phyloP scores from a whole-genome alignment of 2,113 vertebrate species.

The Lutjanus erythropterus region DNA sequence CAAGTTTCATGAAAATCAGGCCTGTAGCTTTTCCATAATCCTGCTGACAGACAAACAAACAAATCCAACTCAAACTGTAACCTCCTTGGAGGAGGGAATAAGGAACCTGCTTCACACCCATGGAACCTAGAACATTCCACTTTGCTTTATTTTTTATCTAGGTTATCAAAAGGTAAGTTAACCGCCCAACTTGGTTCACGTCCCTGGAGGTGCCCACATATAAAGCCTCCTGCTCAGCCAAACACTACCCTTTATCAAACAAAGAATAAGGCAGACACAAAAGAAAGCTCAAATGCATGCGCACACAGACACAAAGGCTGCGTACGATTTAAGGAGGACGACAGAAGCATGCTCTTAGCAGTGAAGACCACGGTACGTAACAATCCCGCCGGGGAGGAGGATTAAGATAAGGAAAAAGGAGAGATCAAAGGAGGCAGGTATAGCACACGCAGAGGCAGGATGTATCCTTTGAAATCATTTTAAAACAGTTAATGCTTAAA shows the following conservation, averaged over 20 bases:
- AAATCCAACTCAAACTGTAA: too few relatives aligned
- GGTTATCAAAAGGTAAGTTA: background rate
- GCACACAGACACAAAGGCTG: conserved; percentile 14
- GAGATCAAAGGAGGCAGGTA: conserved; percentile 35
- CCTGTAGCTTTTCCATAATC: too few relatives aligned
- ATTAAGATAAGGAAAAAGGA: conserved; percentile 31
- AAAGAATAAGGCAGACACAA: conserved; percentile 23
- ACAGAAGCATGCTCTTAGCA: background rate
- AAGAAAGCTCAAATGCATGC: background rate
- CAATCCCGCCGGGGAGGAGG: conserved; percentile 29
- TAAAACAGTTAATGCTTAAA: background rate
- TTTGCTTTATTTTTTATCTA: conserved; percentile 1
- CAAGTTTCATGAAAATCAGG: too few relatives aligned
- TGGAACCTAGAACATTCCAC: background rate
- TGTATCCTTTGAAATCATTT: conserved; percentile 18
- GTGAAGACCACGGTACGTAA: conserved; percentile 13
- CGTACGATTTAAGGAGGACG: conserved; percentile 13
- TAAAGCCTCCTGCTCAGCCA: conserved; percentile 11
- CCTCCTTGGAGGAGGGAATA: too few relatives aligned
- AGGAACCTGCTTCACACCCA: background rate
- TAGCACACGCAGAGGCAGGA: background rate
- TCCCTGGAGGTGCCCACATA: background rate
- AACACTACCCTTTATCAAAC: conserved; percentile 31
- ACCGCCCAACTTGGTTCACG: background rate
- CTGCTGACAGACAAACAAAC: too few relatives aligned